Conservation (phyloP, 2,113 vertebrate genomes). For the Colinus virginianus region DNA sequence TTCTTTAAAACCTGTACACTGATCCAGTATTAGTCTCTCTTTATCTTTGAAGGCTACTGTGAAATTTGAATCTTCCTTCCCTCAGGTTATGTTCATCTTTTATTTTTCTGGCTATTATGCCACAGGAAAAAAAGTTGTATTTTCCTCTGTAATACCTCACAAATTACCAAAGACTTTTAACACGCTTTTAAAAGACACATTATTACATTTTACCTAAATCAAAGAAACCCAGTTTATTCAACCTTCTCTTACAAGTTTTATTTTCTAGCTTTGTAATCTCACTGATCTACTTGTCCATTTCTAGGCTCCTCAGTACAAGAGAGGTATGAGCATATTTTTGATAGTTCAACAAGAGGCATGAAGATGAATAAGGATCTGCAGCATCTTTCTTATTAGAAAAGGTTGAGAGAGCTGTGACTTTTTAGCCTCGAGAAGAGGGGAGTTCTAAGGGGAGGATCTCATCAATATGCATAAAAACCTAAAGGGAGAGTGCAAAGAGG, state of each 20-base stretch:
- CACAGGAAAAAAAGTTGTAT: background rate
- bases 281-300: background rate
- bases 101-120: background rate
- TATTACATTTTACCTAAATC: background rate
- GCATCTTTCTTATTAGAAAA: background rate
- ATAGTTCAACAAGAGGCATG: background rate
- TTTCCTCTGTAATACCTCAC: background rate
- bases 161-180: background rate
- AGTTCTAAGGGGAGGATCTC: background rate
- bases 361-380: background rate
- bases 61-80: background rate
- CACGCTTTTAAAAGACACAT: background rate
- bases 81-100: background rate
- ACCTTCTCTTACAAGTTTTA: background rate
- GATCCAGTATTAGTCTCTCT: background rate
- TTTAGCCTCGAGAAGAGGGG: background rate
- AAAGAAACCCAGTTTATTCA: background rate
- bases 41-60: background rate
- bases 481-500: background rate
- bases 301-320: background rate
- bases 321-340: background rate
- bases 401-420: background rate
- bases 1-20: background rate
- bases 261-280: background rate
- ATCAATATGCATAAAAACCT: background rate